Conservation (phyloP, 2,888 invertebrate species). For the Thymelicus lineola region DNA sequence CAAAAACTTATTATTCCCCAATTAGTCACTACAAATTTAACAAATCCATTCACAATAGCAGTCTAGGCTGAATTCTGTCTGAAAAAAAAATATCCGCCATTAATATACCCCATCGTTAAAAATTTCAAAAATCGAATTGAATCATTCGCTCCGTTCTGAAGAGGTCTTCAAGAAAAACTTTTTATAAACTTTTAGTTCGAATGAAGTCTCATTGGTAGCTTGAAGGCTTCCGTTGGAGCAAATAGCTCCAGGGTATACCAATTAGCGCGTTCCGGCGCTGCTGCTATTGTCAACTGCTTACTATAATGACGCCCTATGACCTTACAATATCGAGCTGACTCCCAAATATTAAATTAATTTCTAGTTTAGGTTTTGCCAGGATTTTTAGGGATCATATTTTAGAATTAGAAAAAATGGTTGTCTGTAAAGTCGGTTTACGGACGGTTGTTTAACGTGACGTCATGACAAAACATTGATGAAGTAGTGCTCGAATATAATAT, state of each 20-base stretch:
- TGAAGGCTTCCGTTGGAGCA: constrained; percentile 53
- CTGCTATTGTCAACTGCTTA: constrained; percentile 53
- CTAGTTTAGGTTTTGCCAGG: not conserved
- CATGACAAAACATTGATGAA: too few relatives aligned
- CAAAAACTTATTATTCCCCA: too few relatives aligned
- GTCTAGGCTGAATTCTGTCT: constrained; percentile 9
- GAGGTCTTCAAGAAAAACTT: not conserved
- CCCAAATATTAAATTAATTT: constrained; percentile 21
- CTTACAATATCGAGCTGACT: constrained; percentile 19
- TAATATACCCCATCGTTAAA: constrained; percentile 20
- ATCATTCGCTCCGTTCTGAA: not conserved
- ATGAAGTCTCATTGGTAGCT: constrained; percentile 3
- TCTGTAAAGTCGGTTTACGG: too few relatives aligned
- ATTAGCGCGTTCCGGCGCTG: constrained; percentile 67
- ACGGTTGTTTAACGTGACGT: too few relatives aligned
- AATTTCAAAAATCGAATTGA: constrained; percentile 26
- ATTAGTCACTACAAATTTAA: not conserved
- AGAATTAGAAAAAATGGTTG: too few relatives aligned
- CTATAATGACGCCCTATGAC: constrained; percentile 17
- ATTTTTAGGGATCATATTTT: too few relatives aligned
- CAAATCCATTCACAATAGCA: constrained; percentile 8
- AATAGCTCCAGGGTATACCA: constrained; percentile 70
- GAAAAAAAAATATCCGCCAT: constrained; percentile 20
- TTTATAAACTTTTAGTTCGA: constrained; percentile 19
- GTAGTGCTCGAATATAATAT: too few relatives aligned